Evolutionary conservation across 2,113 vertebrate genomes (phyloP), one percentile per base, ranked within the genome.

Genomic region (Formicarius rufipectus): DNA sequence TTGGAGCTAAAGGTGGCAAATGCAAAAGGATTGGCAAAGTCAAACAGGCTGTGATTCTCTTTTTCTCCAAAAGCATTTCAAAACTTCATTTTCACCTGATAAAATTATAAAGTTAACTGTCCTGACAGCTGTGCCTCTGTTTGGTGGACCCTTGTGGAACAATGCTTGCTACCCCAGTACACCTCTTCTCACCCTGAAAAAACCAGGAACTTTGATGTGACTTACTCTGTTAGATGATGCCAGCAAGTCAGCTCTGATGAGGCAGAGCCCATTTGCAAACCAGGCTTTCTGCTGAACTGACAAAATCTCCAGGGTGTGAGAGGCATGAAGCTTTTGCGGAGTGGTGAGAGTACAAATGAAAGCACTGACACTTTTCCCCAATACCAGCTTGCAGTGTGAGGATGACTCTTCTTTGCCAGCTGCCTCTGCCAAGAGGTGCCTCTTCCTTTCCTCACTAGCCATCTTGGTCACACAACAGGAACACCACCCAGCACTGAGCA

Each of bases 281-380:
- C 23, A 27, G 19, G 8, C 21, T 35, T 33, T 83, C 67, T 52
- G 58, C 20, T 47, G 21, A 76, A 45, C 30, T 73, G 21, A 52
- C 12, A 73, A 42, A 67, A 44, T 17, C 0, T 1, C 18, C n/a
- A 60, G 60, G 3, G 27, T 35, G 8, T 55, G 30, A 55, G 25
- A 76, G 19, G 12, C 10, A 4, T 12, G 19, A 75, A 45, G 47
- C 39, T 77, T 75, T 47, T 42, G 33, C 18, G 21, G 3, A 5
- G 17, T 52, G 64, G 69, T 39, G 14, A 94, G n/a, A 55, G 12
- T 8, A 28, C 0, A 30, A 76, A 39, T 24, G 64, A 69, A 86
- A 80, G 5, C 9, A 14, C 2, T 4, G 40, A 39, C 15, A 2
- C 11, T 37, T 79, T 50, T 37, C 33, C 37, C 20, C 1, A 1